A percentile compares a stretch with the other conserved stretches of the same genome.
phyloP scores from a whole-genome alignment of 2,113 vertebrate genomes.

The Dunckerocampus dactyliophorus region DNA sequence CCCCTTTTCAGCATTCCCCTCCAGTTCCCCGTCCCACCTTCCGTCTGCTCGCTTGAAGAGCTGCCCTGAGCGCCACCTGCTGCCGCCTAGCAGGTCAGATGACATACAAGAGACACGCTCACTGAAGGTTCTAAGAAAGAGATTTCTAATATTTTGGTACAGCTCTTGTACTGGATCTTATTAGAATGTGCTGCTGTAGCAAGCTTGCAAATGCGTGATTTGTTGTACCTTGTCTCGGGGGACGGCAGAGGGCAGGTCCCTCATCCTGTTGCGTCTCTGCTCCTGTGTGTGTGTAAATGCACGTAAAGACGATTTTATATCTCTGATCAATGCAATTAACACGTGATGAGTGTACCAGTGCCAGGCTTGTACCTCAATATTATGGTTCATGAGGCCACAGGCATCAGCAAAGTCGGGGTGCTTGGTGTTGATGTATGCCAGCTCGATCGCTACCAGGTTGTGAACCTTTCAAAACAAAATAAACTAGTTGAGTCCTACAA shows the following conservation, averaged over 20 bases:
- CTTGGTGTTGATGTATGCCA: constrained; percentile 98
- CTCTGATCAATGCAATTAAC: neutral
- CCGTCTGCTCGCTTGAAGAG: constrained; percentile 67
- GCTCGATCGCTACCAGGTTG: constrained; percentile 95
- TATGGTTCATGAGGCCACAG: constrained; percentile 95
- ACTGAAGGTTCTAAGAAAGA: no score
- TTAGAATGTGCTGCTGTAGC: neutral
- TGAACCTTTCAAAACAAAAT: constrained; percentile 79
- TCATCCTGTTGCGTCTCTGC: constrained; percentile 89
- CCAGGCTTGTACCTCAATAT: constrained; percentile 83
- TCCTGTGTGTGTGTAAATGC: constrained; percentile 77
- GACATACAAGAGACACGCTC: neutral
- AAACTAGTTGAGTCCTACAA: neutral
- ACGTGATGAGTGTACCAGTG: no score
- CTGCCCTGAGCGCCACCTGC: constrained; percentile 60
- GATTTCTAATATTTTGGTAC: neutral
- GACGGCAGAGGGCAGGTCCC: constrained; percentile 82
- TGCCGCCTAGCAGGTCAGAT: constrained; percentile 40
- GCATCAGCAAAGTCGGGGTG: constrained; percentile 99
- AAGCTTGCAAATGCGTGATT: neutral
- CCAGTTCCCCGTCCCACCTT: constrained; percentile 85
- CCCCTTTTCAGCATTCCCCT: constrained; percentile 91
- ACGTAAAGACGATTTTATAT: neutral
- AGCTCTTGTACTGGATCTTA: neutral
- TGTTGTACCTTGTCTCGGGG: constrained; percentile 87